phyloP scores from a whole-genome alignment of 2,113 vertebrate genomes.

The Pseudonaja textilis region DNA sequence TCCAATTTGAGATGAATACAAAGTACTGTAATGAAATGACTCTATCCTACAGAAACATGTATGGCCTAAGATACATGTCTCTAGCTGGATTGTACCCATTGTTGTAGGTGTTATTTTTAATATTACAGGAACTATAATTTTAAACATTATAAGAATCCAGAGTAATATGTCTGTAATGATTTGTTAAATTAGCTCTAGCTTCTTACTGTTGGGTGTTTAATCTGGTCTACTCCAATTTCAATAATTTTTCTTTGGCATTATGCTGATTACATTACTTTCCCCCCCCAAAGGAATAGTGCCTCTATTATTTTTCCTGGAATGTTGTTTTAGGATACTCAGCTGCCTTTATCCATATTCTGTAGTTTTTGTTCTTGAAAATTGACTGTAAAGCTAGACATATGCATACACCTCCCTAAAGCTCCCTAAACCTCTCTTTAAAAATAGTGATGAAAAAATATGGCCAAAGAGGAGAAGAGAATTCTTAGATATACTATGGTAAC shows the following conservation, averaged over 20 bases:
- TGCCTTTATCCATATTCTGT: neutral
- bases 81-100: neutral
- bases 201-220: neutral
- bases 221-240: neutral
- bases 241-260: neutral
- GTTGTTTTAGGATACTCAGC: neutral
- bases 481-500: constrained; percentile 35
- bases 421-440: neutral
- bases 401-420: neutral
- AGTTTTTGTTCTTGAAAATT: constrained; percentile 5
- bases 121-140: neutral
- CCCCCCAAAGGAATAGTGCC: neutral
- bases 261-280: neutral
- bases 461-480: constrained; percentile 4
- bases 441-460: neutral
- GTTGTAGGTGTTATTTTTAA: neutral
- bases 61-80: neutral
- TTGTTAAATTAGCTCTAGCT: neutral
- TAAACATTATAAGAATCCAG: neutral
- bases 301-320: neutral
- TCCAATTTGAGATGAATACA: neutral
- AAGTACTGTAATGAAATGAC: neutral
- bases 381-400: neutral
- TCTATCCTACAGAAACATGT: neutral
- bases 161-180: neutral